Evolutionary conservation across 2,797 vertebrate species (phyloP), one percentile per base, ranked within the genome.

Genomic region (Myiothlypis chrysogaster): DNA sequence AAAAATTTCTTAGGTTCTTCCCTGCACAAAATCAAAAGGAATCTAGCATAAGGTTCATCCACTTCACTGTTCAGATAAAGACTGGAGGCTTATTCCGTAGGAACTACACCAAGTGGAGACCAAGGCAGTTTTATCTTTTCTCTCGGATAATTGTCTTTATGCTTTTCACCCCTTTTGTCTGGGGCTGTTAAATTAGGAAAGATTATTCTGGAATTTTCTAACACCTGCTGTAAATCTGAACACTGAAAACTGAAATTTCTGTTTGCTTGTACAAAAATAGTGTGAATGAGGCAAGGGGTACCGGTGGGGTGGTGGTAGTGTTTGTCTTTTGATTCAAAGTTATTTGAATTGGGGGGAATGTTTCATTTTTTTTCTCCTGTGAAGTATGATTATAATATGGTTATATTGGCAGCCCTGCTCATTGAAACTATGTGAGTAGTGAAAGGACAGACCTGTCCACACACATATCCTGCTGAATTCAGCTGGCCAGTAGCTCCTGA

Each of bases 1-100:
- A 90, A 93, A 72, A 30, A 7, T 80, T 91, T 83, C 14, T 53
- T 41, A 37, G 22, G 19, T 44, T 83, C 70, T 87, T 91, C 50
- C 15, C 47, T 39, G 24, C 35, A 20, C 12, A 20, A 79, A 97
- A 85, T 64, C 34, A n/a, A 53, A 77, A 80, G n/a, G 28, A 84
- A 90, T 25, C 1, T 46, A 56, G 16, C 4, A 16, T 25, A 77
- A 73, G 14, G 0, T 23, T 83, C 12, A 50, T 87, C 22, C 2
- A 1, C 46, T 37, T 61, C 32, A 73, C 9, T 21, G 24, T 1
- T 71, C 4, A 2, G 24, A 64, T 57, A 24, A 75, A 71, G 12
- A 49, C 22, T 76, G n/a, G 14, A 88, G 4, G 10, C 6, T 81
- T 59, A 19, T 63, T 61, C 8, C 8, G 3, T 6, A 43, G 22